A percentile compares a stretch with the other conserved stretches of the same genome.
phyloP scores from a whole-genome alignment of 2,113 vertebrate species.

The Epinephelus cyanopodus region DNA sequence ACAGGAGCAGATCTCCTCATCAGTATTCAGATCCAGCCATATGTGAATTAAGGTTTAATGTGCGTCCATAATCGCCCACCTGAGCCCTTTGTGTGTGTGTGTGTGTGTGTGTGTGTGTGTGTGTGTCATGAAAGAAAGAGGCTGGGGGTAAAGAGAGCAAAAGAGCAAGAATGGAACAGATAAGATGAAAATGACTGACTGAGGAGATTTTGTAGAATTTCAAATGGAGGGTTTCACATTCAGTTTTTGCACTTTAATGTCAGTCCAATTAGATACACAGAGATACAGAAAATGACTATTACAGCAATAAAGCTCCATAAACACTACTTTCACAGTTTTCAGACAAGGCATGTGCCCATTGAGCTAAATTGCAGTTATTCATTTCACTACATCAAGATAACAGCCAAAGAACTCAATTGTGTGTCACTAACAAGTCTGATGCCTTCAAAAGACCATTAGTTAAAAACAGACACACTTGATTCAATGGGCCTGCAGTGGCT shows the following conservation, averaged over 20 bases:
- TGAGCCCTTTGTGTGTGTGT: constrained; percentile 66
- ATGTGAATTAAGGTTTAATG: constrained; percentile 78
- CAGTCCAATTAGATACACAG: neutral
- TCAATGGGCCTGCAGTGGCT: constrained; percentile 52
- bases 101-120: constrained; percentile 35
- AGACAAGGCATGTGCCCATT: constrained; percentile 49
- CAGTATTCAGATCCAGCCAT: constrained; percentile 74
- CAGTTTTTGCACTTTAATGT: neutral
- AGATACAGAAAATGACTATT: neutral
- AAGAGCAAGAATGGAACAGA: constrained; percentile 1
- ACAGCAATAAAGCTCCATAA: neutral
- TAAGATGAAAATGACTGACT: constrained; percentile 10
- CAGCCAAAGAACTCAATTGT: constrained; percentile 70
- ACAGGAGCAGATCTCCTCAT: constrained; percentile 76
- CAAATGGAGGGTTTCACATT: neutral
- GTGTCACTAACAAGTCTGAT: constrained; percentile 75
- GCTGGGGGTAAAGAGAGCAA: constrained; percentile 17
- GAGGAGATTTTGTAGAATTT: neutral
- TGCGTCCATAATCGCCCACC: constrained; percentile 72
- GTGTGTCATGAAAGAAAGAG: neutral
- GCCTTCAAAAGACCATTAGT: constrained; percentile 62
- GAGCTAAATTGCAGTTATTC: constrained; percentile 62
- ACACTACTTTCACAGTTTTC: neutral
- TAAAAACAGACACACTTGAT: constrained; percentile 67
- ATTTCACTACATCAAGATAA: constrained; percentile 59